Base-by-base conservation (phyloP, 2,888 invertebrate species). In the Cremastinae sp. region DNA sequence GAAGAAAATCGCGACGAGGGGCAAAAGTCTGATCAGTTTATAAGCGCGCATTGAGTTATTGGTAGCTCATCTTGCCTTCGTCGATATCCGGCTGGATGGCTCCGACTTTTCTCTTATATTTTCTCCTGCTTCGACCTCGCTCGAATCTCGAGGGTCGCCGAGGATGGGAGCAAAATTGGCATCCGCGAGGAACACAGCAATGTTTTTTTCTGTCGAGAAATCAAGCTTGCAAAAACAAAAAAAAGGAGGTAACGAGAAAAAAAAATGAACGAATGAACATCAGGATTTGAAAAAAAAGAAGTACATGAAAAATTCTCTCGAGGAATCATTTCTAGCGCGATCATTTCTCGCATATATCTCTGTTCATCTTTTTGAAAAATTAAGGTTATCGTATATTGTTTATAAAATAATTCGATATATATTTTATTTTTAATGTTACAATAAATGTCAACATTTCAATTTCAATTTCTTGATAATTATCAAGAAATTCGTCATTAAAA, bases 1-100 rank as follows among this genome's bases (percentile, higher is more conserved):
- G 58, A 36, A 59, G 56, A 36, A 45, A 53, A 45, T 58, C 38
- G 47, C 53, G 62, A 34, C 69, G 38, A 71, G 79, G 79, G 78
- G 74, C 75, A 74, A 79, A 81, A 84, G 85, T 86, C 86, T 86
- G 86, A 86, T 85, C 86, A 86, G 85, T 86, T 86, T 86, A 86
- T 86, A 86, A 86, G 86, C 85, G 86, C 84, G 85, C 86, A 86
- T 86, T 86, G 86, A 86, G 85, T 86, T 86, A 86, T 86, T 86
- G 86, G 85, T 86, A 86, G 86, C 86, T 86, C 86, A 86, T 86
- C 86, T 84, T 82, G 28, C 28, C 84, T 83, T 78, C 82, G 82
- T 84, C 86, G 84, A 85, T 85, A 86, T 85, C 84, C 84, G 82
- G 78, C 82, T 85, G 84, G 83, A 85, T 84, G 84, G 83, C 83